Evolutionary conservation across 2,113 vertebrate genomes (phyloP).

Genomic region (Neopipo cinnamomea): DNA sequence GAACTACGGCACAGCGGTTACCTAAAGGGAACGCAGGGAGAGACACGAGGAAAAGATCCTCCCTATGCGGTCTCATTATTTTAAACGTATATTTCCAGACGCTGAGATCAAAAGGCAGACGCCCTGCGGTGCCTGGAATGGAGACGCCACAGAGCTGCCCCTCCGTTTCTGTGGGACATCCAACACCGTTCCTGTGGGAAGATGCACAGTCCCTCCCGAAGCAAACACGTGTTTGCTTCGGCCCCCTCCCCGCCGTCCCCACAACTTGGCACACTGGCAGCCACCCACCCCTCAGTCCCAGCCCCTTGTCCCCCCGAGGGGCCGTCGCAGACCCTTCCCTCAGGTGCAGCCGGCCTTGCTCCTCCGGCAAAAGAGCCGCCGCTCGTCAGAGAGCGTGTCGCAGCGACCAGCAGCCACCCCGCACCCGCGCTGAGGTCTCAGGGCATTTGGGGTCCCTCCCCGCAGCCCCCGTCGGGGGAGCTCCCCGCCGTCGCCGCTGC

Average conservation of each 20-base stretch:
- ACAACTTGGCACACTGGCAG: neutral
- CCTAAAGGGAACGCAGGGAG: neutral
- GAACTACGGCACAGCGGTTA: neutral
- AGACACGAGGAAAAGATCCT: neutral
- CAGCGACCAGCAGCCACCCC: neutral
- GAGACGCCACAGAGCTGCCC: neutral
- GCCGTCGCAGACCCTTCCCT: neutral
- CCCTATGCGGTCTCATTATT: neutral
- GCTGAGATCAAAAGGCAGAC: neutral
- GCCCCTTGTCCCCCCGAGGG: neutral
- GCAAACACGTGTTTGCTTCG: neutral
- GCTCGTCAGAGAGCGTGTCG: neutral
- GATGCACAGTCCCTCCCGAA: neutral
- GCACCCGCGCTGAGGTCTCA: neutral
- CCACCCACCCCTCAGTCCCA: neutral
- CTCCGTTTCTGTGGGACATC: neutral
- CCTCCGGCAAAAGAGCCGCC: neutral
- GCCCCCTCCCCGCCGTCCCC: too few relatives aligned
- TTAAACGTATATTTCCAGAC: neutral
- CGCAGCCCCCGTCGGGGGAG: too few relatives aligned
- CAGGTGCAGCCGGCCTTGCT: neutral
- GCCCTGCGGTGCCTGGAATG: neutral
- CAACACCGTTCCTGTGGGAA: rapidly evolving
- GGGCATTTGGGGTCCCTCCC: too few relatives aligned
- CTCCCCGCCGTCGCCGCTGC: neutral